Base-by-base conservation (phyloP, 2,113 vertebrate genomes). In the Oriolus oriolus region DNA sequence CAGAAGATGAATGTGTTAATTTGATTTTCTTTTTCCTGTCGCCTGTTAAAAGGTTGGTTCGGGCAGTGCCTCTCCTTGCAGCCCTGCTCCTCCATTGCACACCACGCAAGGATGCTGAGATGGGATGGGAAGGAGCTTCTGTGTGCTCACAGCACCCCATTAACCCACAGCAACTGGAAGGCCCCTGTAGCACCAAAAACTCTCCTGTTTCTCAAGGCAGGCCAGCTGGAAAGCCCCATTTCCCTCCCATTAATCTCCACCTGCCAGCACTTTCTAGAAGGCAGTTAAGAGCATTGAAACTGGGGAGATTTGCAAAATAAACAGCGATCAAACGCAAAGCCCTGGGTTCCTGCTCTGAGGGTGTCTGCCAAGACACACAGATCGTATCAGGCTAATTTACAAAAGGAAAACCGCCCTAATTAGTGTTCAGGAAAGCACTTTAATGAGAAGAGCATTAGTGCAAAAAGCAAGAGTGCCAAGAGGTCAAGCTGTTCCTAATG, bases 351-450 rank as follows among this genome's bases (percentile, higher is more conserved):
- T 82, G 87, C 61, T 95, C 73, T 0, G 64, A 93, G 73, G 68
- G 83, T 6, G 27, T 37, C 70, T 96, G 94, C 95, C 95, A 97
- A 95, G 77, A 87, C 73, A 75, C 84, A 89, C 91, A 96, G 96
- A 96, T 96, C 14, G 1, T 96, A 97, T 96, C 89, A 2, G 81
- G 74, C 78, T 96, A 82, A 95, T 95, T 96, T 87, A 95, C 91
- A 93, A 89, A 91, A 79, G 91, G 84, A 92, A 96, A 96, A 89
- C 89, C 81, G 6, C 90, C 65, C 53, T 85, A 89, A 96, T 96
- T 97, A 96, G 93, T 42, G 87, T 11, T 84, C 84, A 91, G 95
- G 89, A 96, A 96, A 95, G 71, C 57, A 35, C 77, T 84, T 79
- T 94, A 95, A 95, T 82, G 81, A 94, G 84, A 91, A 89, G 23